phyloP scores from a whole-genome alignment of 2,113 vertebrate genomes.

The Herpailurus yagouaroundi region DNA sequence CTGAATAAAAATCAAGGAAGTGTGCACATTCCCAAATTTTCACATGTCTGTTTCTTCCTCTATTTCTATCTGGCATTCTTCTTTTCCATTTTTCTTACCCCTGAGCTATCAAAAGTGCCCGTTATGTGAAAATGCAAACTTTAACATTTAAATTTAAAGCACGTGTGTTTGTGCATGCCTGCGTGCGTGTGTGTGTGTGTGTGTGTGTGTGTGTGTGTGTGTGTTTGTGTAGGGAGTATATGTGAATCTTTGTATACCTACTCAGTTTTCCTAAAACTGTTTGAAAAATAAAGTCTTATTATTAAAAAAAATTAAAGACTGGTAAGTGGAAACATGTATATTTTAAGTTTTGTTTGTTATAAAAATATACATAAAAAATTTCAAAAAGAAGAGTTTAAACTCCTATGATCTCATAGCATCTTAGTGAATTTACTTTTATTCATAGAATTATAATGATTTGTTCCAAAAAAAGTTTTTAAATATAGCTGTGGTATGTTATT shows the following conservation, averaged over 20 bases:
- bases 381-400: neutral
- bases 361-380: neutral
- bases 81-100: neutral
- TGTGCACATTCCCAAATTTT: neutral
- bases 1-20: neutral
- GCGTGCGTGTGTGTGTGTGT: neutral
- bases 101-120: neutral
- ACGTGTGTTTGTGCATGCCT: neutral
- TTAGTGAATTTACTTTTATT: neutral
- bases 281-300: neutral
- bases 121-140: neutral
- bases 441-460: neutral
- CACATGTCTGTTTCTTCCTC: neutral
- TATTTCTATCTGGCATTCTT: neutral
- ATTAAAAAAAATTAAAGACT: neutral
- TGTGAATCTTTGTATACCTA: neutral
- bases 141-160: slow-evolving; percentile 15
- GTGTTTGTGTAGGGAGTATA: neutral
- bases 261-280: neutral
- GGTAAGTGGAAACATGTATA: neutral
- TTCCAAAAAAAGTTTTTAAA: neutral
- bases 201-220: neutral
- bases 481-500: neutral
- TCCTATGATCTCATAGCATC: neutral
- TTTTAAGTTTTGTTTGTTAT: neutral